Evolutionary conservation across 2,797 vertebrate species (phyloP).

Genomic region (Xiphorhynchus erythropygius): DNA sequence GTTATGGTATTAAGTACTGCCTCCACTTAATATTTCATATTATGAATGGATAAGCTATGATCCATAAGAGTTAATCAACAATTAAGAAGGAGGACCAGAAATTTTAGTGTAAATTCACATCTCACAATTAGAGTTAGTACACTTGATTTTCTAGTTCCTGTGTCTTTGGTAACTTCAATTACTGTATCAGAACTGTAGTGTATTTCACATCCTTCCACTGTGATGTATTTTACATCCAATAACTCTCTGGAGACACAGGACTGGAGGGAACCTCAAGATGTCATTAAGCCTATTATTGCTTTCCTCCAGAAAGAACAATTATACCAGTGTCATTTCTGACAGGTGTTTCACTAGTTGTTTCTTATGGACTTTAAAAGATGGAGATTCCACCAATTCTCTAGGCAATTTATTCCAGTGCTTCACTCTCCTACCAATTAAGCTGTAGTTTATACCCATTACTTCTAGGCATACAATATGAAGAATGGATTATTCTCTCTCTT

Average conservation of each 20-base stretch:
- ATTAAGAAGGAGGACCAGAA: not conserved
- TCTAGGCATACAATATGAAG: not conserved
- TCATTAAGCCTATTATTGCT: not conserved
- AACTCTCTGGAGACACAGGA: not conserved
- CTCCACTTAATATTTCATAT: not conserved
- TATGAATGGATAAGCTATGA: not conserved
- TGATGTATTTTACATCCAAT: not conserved
- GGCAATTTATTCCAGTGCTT: not conserved
- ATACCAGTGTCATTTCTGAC: slow-evolving; percentile 19
- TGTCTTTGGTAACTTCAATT: not conserved
- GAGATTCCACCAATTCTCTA: not conserved
- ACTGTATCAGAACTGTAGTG: not conserved
- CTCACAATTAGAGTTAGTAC: not conserved
- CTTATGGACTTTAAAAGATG: slow-evolving; percentile 4
- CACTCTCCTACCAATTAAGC: not conserved
- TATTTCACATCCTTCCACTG: not conserved
- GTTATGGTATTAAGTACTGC: not conserved
- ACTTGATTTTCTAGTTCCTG: not conserved
- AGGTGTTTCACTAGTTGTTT: slow-evolving; percentile 22
- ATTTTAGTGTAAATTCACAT: not conserved
- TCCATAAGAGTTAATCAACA: not conserved
- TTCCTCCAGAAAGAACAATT: slow-evolving; percentile 32
- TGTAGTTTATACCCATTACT: not conserved
- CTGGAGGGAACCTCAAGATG: not conserved
- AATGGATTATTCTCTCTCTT: not conserved